Conservation (phyloP, 2,888 invertebrate species). For the Ormyrus nitidulus region DNA sequence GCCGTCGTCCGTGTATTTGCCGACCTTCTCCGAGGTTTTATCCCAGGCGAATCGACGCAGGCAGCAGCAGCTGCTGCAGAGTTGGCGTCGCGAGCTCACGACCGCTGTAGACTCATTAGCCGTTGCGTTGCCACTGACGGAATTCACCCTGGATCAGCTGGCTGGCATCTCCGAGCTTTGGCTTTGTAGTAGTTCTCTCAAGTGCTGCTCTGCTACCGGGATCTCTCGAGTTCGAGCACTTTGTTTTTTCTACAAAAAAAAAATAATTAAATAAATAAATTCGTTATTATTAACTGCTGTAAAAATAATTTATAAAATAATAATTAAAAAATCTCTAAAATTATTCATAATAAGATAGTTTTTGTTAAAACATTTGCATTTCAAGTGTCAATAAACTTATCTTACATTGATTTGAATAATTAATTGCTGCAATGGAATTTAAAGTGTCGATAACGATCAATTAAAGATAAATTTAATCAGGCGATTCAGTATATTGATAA, state of each 20-base stretch:
- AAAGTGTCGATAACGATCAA: slow-evolving; percentile 11
- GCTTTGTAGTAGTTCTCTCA: slow-evolving; percentile 79
- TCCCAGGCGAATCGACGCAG: slow-evolving; percentile 36
- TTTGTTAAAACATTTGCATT: too few relatives aligned
- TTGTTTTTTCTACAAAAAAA: slow-evolving; percentile 82
- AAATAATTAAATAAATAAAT: background rate
- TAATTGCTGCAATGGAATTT: slow-evolving; percentile 23
- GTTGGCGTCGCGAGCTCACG: background rate
- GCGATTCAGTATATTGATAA: background rate
- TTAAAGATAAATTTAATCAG: slow-evolving; percentile 24
- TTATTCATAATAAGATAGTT: too few relatives aligned
- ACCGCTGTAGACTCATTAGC: slow-evolving; percentile 7
- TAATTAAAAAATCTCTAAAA: too few relatives aligned
- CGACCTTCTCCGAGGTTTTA: slow-evolving; percentile 31
- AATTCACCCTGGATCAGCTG: slow-evolving; percentile 72
- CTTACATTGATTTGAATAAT: background rate
- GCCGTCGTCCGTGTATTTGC: slow-evolving; percentile 24
- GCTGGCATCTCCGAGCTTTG: slow-evolving; percentile 70
- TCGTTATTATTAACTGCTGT: background rate
- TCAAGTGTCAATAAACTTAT: background rate
- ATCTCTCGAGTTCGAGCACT: slow-evolving; percentile 86
- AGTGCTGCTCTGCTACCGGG: slow-evolving; percentile 84
- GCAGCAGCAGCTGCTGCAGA: slow-evolving; percentile 25
- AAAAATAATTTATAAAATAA: too few relatives aligned
- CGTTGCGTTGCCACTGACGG: slow-evolving; percentile 60